A percentile compares a stretch with the other conserved stretches of the same genome.
phyloP scores from a whole-genome alignment of 92 coral and sea anemone species.

The Pocillopora grandis region DNA sequence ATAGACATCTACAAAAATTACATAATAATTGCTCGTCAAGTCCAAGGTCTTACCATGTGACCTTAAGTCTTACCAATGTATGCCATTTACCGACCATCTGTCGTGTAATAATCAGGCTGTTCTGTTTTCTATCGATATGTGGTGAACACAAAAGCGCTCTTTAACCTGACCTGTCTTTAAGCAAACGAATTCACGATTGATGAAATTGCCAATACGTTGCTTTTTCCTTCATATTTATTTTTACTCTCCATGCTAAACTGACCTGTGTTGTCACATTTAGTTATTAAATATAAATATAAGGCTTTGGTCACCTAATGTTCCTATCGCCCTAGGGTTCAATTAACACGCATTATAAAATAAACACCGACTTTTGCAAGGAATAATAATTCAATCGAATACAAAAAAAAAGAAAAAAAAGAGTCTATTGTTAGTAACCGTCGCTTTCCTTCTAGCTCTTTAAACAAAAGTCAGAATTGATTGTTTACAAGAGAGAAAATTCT shows the following conservation, averaged over 20 bases:
- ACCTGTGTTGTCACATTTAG: conserved; percentile 32
- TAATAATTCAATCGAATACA: conserved; percentile 30
- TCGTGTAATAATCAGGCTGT: background rate
- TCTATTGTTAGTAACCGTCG: conserved; percentile 34
- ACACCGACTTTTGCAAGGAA: conserved; percentile 31
- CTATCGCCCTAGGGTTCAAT: conserved; percentile 43
- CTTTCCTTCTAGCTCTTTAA: conserved; percentile 7
- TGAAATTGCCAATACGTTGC: conserved; percentile 5
- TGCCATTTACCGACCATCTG: conserved; percentile 20
- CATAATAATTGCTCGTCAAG: conserved; percentile 4
- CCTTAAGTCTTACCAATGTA: background rate
- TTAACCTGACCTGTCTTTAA: background rate
- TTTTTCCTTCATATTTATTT: conserved; percentile 10
- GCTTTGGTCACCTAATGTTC: conserved; percentile 43
- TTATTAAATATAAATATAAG: conserved; percentile 34
- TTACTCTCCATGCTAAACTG: conserved; percentile 23
- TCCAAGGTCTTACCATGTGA: conserved; percentile 3
- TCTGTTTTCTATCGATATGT: background rate
- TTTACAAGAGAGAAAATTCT: conserved; percentile 28
- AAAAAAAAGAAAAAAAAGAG: conserved; percentile 4
- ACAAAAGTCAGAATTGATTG: conserved; percentile 37
- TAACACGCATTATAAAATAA: conserved; percentile 44
- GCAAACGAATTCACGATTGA: background rate
- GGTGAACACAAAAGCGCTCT: background rate
- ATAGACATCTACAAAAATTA: background rate